Evolutionary conservation across 2,113 vertebrate species (phyloP).

Genomic region (Perca flavescens): DNA sequence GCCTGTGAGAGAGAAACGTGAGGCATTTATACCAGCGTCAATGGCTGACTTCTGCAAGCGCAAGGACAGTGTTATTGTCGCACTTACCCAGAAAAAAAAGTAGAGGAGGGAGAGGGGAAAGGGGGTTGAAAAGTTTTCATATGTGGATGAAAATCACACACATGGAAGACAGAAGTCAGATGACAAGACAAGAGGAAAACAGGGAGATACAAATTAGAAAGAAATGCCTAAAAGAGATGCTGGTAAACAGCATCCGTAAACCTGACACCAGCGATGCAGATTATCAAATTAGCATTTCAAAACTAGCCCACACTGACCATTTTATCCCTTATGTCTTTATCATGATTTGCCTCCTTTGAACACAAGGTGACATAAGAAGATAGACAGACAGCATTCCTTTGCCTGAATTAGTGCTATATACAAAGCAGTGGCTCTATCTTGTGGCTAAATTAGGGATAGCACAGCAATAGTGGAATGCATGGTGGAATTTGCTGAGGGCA

Average conservation of each 20-base stretch:
- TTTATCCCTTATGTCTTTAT: constrained; percentile 14
- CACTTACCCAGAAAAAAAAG: constrained; percentile 12
- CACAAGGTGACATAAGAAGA: constrained; percentile 22
- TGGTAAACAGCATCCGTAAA: constrained; percentile 1
- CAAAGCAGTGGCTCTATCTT: constrained; percentile 74
- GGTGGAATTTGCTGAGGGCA: constrained; percentile 5
- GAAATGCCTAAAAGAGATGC: not conserved
- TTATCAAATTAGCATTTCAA: constrained; percentile 27
- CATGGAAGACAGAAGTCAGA: constrained; percentile 54
- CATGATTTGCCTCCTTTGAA: constrained; percentile 12
- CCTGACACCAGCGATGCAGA: constrained; percentile 19
- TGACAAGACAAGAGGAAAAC: constrained; percentile 5
- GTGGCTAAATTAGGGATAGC: constrained; percentile 63
- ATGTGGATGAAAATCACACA: constrained; percentile 54
- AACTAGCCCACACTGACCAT: not conserved
- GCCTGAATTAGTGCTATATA: not conserved
- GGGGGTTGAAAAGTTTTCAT: constrained; percentile 56
- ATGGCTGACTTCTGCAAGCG: constrained; percentile 37
- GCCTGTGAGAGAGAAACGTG: constrained; percentile 21
- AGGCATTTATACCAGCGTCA: constrained; percentile 25
- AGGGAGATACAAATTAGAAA: not conserved
- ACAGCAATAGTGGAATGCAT: not conserved
- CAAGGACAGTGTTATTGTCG: constrained; percentile 47
- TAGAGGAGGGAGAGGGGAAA: not conserved
- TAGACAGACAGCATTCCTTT: constrained; percentile 36